Conservation (phyloP, 2,888 invertebrate genomes). For the Spodoptera littoralis region DNA sequence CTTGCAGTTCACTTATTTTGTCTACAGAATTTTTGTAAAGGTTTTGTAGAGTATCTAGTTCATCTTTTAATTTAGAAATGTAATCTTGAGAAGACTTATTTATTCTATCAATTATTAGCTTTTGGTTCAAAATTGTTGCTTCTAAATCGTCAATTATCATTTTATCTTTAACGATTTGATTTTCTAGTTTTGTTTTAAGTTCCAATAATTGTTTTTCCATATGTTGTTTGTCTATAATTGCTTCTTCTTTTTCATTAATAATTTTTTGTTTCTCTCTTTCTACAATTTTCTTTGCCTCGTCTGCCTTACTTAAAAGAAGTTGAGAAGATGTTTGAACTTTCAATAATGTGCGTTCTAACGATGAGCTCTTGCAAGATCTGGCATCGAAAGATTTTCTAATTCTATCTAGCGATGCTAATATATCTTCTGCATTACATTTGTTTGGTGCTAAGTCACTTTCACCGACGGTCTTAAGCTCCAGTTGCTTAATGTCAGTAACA, state of each 20-base stretch:
- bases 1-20: conserved; percentile 67
- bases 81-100: conserved; percentile 71
- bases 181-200: conserved; percentile 69
- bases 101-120: conserved; percentile 74
- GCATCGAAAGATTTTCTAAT: conserved; percentile 70
- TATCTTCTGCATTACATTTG: conserved; percentile 68
- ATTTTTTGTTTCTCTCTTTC: conserved; percentile 83
- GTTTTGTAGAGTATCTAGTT: conserved; percentile 68
- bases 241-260: conserved; percentile 79
- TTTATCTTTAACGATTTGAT: conserved; percentile 69
- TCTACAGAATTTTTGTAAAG: conserved; percentile 68
- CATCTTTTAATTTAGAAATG: conserved; percentile 72
- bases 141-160: conserved; percentile 74
- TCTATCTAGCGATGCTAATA: conserved; percentile 72
- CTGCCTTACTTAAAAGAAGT: conserved; percentile 78
- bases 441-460: conserved; percentile 70
- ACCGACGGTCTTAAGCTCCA: conserved; percentile 77
- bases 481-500: conserved; percentile 73
- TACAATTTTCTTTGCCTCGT: conserved; percentile 79
- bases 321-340: conserved; percentile 80
- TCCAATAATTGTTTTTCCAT: conserved; percentile 71
- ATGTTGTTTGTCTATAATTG: conserved; percentile 68
- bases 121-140: conserved; percentile 76
- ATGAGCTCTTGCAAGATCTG: conserved; percentile 65
- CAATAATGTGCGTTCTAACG: conserved; percentile 73